Conservation (phyloP, 2,113 vertebrate genomes). For the Haemorhous mexicanus region DNA sequence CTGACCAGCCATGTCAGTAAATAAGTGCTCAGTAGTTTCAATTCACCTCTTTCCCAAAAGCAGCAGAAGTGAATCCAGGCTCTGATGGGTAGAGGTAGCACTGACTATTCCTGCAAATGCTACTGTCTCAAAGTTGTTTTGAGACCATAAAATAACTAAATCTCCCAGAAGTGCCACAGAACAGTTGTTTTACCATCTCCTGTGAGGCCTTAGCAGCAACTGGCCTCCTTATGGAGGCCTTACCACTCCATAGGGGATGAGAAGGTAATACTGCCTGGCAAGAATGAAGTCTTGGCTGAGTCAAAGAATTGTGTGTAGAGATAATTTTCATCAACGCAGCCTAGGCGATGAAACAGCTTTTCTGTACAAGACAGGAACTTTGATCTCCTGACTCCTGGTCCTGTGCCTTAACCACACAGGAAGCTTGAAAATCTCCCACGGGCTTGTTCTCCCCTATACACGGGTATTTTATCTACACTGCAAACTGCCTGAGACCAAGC, state of each 20-base stretch:
- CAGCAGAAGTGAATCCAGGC: neutral
- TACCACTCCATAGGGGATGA: neutral
- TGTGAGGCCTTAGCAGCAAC: neutral
- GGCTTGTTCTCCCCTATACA: neutral
- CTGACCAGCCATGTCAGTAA: neutral
- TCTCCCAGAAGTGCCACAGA: neutral
- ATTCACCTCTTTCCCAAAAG: neutral
- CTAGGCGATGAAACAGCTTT: neutral
- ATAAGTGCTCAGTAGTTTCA: neutral
- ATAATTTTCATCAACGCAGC: neutral
- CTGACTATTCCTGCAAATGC: neutral
- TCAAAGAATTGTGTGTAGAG: neutral
- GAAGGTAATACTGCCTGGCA: neutral
- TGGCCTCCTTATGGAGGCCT: neutral
- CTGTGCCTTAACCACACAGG: conserved; percentile 37
- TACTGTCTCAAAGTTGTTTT: neutral
- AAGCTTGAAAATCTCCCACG: neutral
- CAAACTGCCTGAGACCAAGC: neutral
- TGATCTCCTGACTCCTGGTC: neutral
- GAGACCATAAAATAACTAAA: neutral
- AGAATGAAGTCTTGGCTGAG: neutral
- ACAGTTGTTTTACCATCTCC: neutral
- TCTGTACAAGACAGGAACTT: neutral
- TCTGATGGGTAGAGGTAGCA: neutral
- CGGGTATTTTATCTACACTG: neutral